Percentiles rank a stretch among this genome's conserved stretches.
These are phyloP conservation scores for Scarus forsteni DNA, from an alignment of 2,797 vertebrate species.

Conservation along the genomic window DNA sequence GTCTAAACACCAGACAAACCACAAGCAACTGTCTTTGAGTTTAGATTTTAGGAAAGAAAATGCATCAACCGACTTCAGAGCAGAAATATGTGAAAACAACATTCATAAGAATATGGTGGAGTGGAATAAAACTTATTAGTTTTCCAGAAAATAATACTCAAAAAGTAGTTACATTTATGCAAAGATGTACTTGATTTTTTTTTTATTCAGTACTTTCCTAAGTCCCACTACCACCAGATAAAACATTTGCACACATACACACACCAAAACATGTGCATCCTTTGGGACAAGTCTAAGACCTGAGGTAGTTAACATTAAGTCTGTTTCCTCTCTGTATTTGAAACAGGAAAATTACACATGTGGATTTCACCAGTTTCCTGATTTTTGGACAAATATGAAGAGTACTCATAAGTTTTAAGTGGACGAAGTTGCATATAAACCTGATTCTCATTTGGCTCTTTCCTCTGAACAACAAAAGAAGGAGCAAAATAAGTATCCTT, in stretches of 20 bases:
- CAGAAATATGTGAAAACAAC: too few relatives aligned
- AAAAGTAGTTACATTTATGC: too few relatives aligned
- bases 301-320: conserved; percentile 29
- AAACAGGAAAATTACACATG: conserved; percentile 42
- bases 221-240: conserved; percentile 9
- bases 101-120: too few relatives aligned
- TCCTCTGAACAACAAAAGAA: conserved; percentile 7
- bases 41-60: too few relatives aligned
- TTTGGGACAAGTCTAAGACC: conserved; percentile 14
- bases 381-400: conserved; percentile 42
- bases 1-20: too few relatives aligned
- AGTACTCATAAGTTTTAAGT: conserved; percentile 27
- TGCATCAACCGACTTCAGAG: too few relatives aligned
- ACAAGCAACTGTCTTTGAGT: too few relatives aligned
- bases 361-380: conserved; percentile 42
- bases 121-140: too few relatives aligned
- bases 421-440: conserved; percentile 6
- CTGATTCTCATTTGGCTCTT: conserved; percentile 11
- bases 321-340: conserved; percentile 59
- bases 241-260: conserved; percentile 1
- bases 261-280: conserved; percentile 35
- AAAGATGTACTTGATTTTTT: too few relatives aligned
- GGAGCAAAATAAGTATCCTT: conserved; percentile 9
- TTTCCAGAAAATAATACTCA: too few relatives aligned
- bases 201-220: background rate